Base-by-base conservation (phyloP, 1,140 invertebrate species). In the Caerostris extrusa region DNA sequence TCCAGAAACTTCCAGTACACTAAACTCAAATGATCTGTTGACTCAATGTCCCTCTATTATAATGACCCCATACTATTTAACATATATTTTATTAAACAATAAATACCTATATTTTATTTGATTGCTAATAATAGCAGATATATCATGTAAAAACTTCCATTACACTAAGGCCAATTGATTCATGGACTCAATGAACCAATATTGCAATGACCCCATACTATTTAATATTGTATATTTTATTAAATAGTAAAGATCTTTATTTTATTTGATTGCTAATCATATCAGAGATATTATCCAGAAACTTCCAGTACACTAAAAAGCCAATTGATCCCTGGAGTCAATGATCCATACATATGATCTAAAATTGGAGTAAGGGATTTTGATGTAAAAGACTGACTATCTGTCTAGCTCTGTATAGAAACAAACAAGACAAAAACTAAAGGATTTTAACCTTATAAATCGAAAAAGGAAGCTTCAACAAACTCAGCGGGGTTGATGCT, bases 341-440 rank as follows among this genome's bases (percentile, higher is more conserved):
- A 77, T 14, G 8, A 53, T 12, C 34, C 34, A 50, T 53, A 2
- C 71, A 10, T 53, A 77, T 85, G 57, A 19, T 90, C 53, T 19
- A 53, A 50, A 77, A 77, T 58, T 50, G n/a, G 64, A 90, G 67
- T 77, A n/a, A 3, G 69, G 64, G 69, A 69, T 77, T 77, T 34
- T 50, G 53, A 34, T 19, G 55, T 69, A 34, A 71, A n/a, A 60
- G 55, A 67, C 67, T 5, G 55, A 34, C 88, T 77, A 90, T 90
- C 88, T 77, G n/a, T 90, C 88, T 71, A 34, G 86, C 14, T 88
- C 50, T 64, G 34, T 64, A 58, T 53, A 17, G 64, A n/a, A 88
- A 19, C 86, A 53, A 50, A 64, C 19, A 3, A 56, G 19, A 17
- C 58, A 17, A 19, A 64, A 88, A 88, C 34, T 64, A 60, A 60